Percentiles rank a stretch among this genome's conserved stretches.
Conservation (phyloP, 2,888 invertebrate genomes). For the Encarsia formosa region DNA sequence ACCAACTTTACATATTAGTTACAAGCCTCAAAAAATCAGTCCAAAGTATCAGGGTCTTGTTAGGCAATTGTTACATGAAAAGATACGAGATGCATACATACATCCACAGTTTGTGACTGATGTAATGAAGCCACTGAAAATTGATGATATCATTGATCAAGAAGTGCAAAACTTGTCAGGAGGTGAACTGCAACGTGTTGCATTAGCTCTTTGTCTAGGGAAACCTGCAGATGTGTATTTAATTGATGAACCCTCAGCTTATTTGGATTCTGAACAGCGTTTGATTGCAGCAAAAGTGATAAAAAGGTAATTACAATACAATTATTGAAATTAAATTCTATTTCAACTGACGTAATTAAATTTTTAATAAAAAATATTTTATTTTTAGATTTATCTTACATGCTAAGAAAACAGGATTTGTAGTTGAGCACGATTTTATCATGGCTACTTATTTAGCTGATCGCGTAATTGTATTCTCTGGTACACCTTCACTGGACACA, state of each 20-base stretch:
- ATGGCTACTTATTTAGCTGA: slow-evolving; percentile 99
- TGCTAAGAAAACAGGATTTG: slow-evolving; percentile 98
- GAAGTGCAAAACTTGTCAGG: slow-evolving; percentile 98
- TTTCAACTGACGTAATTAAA: too few species aligned
- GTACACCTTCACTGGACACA: slow-evolving; percentile 83
- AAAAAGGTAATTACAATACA: slow-evolving; percentile 67
- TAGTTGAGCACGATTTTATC: slow-evolving; percentile 99
- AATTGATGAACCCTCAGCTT: slow-evolving; percentile 98
- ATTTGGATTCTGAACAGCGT: slow-evolving; percentile 99
- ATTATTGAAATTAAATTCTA: too few species aligned
- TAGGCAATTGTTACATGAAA: slow-evolving; percentile 87
- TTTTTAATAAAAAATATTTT: too few species aligned
- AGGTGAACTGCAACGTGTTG: slow-evolving; percentile 98
- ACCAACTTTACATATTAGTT: slow-evolving; percentile 94
- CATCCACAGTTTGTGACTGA: slow-evolving; percentile 99
- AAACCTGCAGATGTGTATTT: slow-evolving; percentile 99
- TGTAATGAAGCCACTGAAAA: slow-evolving; percentile 96
- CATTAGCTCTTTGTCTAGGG: slow-evolving; percentile 91
- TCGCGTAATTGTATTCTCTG: slow-evolving; percentile 97
- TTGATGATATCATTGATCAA: slow-evolving; percentile 96
- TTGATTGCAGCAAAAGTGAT: slow-evolving; percentile 98
- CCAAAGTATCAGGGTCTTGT: slow-evolving; percentile 95
- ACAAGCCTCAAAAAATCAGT: slow-evolving; percentile 99
- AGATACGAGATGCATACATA: slow-evolving; percentile 94
- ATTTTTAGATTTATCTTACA: slow-evolving; percentile 86